These are phyloP conservation scores for Drosophila dunni DNA, from an alignment of 1,140 invertebrate genomes.

Conservation along the genomic window DNA sequence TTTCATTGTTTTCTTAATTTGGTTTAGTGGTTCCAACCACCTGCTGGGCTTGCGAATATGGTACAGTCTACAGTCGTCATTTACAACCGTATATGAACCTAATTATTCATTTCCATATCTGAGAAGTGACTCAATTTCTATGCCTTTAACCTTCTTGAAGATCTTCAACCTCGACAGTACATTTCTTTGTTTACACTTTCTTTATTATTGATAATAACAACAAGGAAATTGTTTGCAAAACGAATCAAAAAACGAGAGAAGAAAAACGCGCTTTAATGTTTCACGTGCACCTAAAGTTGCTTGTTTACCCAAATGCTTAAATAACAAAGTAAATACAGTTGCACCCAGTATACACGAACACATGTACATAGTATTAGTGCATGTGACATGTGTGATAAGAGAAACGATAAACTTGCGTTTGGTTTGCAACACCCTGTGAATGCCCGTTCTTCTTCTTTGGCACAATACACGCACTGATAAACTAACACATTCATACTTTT, in stretches of 20 bases:
- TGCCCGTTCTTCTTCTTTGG: conserved; percentile 19
- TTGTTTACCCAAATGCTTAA: conserved; percentile 15
- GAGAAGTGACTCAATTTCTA: conserved; percentile 17
- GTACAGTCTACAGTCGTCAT: conserved; percentile 18
- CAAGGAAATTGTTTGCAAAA: conserved; percentile 1
- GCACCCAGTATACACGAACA: neutral
- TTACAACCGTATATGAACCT: neutral
- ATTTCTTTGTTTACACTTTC: conserved; percentile 5
- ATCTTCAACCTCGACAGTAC: conserved; percentile 47
- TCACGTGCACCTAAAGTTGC: conserved; percentile 9
- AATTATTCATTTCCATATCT: conserved; percentile 2
- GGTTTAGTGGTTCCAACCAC: conserved; percentile 42
- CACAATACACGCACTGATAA: conserved; percentile 19
- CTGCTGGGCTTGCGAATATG: conserved; percentile 39
- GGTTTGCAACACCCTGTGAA: conserved; percentile 40
- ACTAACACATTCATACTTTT: conserved; percentile 20
- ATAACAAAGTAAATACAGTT: conserved; percentile 14
- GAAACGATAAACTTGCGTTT: conserved; percentile 23
- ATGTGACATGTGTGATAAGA: conserved; percentile 43
- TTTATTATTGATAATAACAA: neutral
- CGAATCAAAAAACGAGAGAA: neutral
- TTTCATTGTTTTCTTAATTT: conserved; percentile 44
- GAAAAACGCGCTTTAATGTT: neutral
- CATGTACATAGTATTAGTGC: neutral
- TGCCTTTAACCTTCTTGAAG: conserved; percentile 16